Conservation (phyloP, 2,113 vertebrate species). For the Sceloporus tristichus region DNA sequence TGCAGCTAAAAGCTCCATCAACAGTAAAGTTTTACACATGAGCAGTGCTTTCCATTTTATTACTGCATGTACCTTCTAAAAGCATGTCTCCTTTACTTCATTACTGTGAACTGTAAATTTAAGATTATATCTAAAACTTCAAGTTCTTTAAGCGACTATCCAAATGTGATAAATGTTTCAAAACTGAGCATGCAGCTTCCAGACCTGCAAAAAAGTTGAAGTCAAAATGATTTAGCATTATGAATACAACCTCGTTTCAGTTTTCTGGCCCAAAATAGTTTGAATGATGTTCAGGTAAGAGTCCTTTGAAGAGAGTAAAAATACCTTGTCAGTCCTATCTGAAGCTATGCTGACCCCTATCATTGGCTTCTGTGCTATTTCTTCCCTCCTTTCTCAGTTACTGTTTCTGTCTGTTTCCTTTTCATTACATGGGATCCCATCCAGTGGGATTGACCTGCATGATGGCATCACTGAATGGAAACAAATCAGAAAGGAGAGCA, state of each 20-base stretch:
- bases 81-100: background rate
- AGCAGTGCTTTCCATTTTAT: background rate
- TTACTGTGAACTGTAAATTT: background rate
- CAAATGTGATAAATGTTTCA: background rate
- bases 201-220: background rate
- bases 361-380: background rate
- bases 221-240: background rate
- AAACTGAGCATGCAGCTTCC: background rate
- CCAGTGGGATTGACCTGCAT: background rate
- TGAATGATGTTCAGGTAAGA: background rate
- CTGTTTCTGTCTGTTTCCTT: background rate
- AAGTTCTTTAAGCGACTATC: background rate
- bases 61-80: background rate
- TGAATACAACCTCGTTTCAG: too few species aligned
- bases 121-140: background rate
- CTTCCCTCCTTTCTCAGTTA: background rate
- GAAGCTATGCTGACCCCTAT: background rate
- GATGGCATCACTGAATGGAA: background rate
- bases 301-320: background rate
- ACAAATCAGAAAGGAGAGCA: background rate
- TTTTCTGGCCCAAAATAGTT: too few species aligned
- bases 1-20: constrained; percentile 9
- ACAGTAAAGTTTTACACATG: constrained; percentile 1
- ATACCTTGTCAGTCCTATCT: too few species aligned
- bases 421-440: background rate